Evolutionary conservation across 92 coral and sea anemone genomes (phyloP), one percentile per base, ranked within the genome.

Genomic region (Isaurus tuberculatus): DNA sequence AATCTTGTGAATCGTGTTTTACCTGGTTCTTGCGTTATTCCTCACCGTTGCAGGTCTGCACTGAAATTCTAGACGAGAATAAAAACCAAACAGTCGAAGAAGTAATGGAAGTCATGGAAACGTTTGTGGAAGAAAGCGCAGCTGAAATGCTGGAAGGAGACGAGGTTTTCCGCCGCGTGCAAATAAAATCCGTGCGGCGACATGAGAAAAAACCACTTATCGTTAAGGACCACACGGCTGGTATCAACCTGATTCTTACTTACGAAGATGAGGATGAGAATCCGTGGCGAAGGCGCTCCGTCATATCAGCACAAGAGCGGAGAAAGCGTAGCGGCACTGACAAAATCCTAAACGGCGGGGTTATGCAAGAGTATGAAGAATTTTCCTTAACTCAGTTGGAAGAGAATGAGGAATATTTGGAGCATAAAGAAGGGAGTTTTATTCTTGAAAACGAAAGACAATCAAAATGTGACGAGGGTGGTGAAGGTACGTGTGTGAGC

Each of bases 31-130:
- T 20, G 57, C 36, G 14, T n/a, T 32, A 48, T 55, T 43, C 19
- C 36, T 37, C 42, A 26, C 44, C 26, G 68, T 67, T 13, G 19
- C 70, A 77, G 82, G 82, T 77, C 49, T 77, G 82, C 53, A 77
- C 82, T 20, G 82, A 77, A 57, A 58, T 77, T 29, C 70, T 77
- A 34, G 82, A 77, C 82, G 82, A 77, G 46, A 77, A 77, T 9
- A 32, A 26, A 11, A 77, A 77, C 82, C 55, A 34, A 28, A 40
- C 82, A 0, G 55, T 79, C 25, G 89, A 84, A 67, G 90, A 89
- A 58, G 84, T 89, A 70, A 79, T 79, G 29, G 92, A 91, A 43
- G 91, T 85, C 70, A 72, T 49, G 40, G 94, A 88, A 22, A 42
- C 75, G 13, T 89, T 71, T 26, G 61, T 82, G 11, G 86, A 88